Evolutionary conservation across 2,888 invertebrate species (phyloP).

Genomic region (Rhogogaster chlorosoma): DNA sequence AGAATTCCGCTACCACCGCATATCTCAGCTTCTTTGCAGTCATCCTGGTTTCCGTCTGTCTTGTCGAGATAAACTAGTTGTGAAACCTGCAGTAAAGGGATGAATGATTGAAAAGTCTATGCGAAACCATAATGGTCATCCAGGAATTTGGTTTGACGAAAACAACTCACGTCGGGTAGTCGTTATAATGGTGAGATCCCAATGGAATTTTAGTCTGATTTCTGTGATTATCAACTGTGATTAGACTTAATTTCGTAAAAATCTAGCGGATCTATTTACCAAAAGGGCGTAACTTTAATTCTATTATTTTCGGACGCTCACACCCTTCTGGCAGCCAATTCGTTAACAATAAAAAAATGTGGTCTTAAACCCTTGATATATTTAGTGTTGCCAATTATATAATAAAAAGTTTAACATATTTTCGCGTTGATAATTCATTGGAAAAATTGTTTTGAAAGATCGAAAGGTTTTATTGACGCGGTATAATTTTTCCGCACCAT

Average conservation of each 20-base stretch:
- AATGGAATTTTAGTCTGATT: neutral
- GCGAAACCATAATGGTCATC: neutral
- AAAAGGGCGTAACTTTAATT: too few species aligned
- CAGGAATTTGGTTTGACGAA: neutral
- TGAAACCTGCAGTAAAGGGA: neutral
- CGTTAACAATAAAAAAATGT: too few species aligned
- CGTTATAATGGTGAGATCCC: neutral
- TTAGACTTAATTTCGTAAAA: too few species aligned
- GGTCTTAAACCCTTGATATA: too few species aligned
- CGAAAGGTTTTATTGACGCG: neutral
- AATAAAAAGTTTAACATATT: neutral
- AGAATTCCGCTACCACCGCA: constrained; percentile 9
- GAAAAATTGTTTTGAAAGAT: neutral
- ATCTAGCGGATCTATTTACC: too few species aligned
- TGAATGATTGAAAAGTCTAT: neutral
- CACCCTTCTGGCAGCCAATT: too few species aligned
- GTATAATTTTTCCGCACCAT: neutral
- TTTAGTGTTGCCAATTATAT: too few species aligned
- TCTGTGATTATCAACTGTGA: neutral
- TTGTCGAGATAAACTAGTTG: neutral
- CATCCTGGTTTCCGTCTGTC: neutral
- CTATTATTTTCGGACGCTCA: too few species aligned
- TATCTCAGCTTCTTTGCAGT: constrained; percentile 7
- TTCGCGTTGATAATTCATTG: neutral
- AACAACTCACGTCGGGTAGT: neutral